Base-by-base conservation (phyloP, 2,797 vertebrate genomes). In the Cheirogaleus major region DNA sequence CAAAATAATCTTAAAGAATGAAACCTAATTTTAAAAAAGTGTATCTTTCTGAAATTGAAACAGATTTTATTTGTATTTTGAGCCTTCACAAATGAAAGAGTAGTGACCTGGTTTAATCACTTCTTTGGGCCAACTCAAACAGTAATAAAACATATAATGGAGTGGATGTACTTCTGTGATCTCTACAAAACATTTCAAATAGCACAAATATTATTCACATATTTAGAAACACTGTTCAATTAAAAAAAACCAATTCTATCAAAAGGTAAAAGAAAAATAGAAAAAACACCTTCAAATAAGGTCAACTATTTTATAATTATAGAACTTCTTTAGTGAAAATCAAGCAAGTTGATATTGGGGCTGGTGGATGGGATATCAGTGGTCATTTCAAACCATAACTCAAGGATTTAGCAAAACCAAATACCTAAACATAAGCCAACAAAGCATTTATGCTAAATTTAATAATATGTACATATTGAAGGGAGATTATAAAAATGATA, bases 131-230 rank as follows among this genome's bases (percentile, higher is more conserved):
- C 7, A 80, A 2, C 4, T 45, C 32, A 45, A 38, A 41, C 14
- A 27, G 8, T n/a, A n/a, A 6, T 69, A 38, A 82, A 59, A 48
- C 20, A 5, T 23, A 55, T 69, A 57, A 80, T 1, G 30, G 2
- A 11, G 3, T 17, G 20, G 57, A 32, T 41, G 6, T 0, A 41
- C 2, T 18, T 67, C 25, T 25, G 0, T 1, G 4, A 1, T 50
- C 13, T n/a, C 57, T 75, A 18, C 30, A 82, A 69, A 61, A 7
- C 2, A 11, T 50, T 5, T 17, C 59, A 61, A 76, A 35, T 12
- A 75, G 15, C 30, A 92, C 32, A 73, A 5, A 30, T 41, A 23
- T 2, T 35, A 1, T n/a, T 67, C 35, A 32, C 4, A 12, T 32
- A n/a, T 55, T 15, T n/a, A 87, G 5, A 23, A 23, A 17, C 1